Evolutionary conservation across 2,113 vertebrate species (phyloP), one percentile per base, ranked within the genome.

Genomic region (Megalops atlanticus): DNA sequence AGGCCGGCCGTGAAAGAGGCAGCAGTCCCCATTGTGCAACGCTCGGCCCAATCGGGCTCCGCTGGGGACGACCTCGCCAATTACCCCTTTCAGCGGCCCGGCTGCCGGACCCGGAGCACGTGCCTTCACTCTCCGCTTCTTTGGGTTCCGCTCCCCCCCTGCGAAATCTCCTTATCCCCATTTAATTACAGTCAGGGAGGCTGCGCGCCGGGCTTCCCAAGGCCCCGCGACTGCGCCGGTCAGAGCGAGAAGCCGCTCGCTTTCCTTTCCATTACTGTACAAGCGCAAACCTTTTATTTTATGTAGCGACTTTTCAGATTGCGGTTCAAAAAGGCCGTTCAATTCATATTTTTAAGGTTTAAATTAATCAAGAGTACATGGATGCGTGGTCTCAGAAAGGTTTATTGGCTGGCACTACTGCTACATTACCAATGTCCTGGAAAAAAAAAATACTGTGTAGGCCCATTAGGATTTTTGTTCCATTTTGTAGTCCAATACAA

Each of bases 1-100:
- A 71, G 35, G 69, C 69, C 2, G 69, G 69, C 69, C 11, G 15
- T 71, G 69, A 71, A 71, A 71, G 69, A 18, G 69, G 69, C 68
- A 71, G 33, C 69, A 35, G 69, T 14, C 36, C 69, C 36, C 69
- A 36, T 71, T 71, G 69, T 71, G 69, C 36, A 2, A 15, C 7
- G 69, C 69, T 16, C 14, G 69, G 3, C 49, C 68, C 3, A 33
- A 70, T 7, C 68, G 68, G 68, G 27, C 68, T 24, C 68, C 35
- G 68, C 69, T 4, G 36, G 33, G 69, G 35, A 14, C 69, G 69
- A 6, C 69, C 69, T 33, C 4, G 69, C 69, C 69, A 71, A 71
- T 71, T 71, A 71, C 69, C 69, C 69, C 69, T 71, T 71, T 71
- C 69, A 71, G 33, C 8, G 24, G 16, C 69, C 36, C 35, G 33